Evolutionary conservation across 2,888 invertebrate species (phyloP).

Genomic region (Ennomos quercinarius): DNA sequence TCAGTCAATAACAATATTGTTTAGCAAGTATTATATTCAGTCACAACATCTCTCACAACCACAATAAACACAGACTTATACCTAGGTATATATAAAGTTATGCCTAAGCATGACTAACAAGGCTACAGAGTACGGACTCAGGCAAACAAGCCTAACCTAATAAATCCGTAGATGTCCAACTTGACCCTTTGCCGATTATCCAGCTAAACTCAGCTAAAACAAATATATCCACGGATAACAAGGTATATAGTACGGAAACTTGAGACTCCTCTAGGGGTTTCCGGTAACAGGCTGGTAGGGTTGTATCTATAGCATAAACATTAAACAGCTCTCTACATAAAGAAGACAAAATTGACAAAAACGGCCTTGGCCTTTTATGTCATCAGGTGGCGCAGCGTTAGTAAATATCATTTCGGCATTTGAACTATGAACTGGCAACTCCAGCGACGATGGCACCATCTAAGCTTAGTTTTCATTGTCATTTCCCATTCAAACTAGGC

Average conservation of each 20-base stretch:
- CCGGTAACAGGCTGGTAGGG: slow-evolving; percentile 4
- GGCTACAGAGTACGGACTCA: slow-evolving; percentile 6
- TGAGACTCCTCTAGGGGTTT: slow-evolving; percentile 20
- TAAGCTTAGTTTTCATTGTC: too few species aligned
- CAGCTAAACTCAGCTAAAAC: slow-evolving; percentile 47
- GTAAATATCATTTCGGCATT: too few species aligned
- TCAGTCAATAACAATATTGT: too few species aligned
- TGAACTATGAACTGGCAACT: too few species aligned
- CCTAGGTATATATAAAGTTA: slow-evolving; percentile 1
- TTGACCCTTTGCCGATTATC: slow-evolving; percentile 54
- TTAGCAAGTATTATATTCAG: too few species aligned
- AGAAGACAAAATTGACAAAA: too few species aligned
- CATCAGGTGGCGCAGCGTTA: too few species aligned
- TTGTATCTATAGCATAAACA: not conserved
- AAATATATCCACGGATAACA: slow-evolving; percentile 44
- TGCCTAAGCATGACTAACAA: slow-evolving; percentile 6
- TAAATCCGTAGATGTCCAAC: slow-evolving; percentile 48
- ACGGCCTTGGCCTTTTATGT: too few species aligned
- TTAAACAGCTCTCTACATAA: not conserved
- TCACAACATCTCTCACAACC: too few species aligned
- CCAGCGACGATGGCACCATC: too few species aligned
- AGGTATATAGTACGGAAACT: slow-evolving; percentile 26
- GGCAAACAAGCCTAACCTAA: slow-evolving; percentile 51
- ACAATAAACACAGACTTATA: not conserved
- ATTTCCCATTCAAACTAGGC: too few species aligned